Conservation (phyloP, 2,113 vertebrate genomes). For the Thymallus thymallus region DNA sequence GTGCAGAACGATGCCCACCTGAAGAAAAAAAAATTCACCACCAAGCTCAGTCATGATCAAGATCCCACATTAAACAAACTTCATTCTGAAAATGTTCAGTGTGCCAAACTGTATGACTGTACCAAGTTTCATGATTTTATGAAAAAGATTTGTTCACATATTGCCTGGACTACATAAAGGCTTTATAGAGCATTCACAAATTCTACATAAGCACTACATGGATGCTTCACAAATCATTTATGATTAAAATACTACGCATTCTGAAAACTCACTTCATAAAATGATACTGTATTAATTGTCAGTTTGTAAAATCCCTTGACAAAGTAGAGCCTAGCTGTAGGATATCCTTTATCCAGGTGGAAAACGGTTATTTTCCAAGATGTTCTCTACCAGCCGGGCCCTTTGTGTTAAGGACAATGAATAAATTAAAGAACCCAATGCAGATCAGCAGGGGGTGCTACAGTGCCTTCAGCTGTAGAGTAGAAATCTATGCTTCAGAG, state of each 20-base stretch:
- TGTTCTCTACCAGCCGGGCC: conserved; percentile 10
- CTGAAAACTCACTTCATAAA: no score
- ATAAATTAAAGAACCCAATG: conserved; percentile 20
- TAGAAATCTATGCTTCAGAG: conserved; percentile 8
- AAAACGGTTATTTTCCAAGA: neutral
- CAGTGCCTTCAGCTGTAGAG: conserved; percentile 29
- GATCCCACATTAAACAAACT: neutral
- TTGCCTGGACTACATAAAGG: no score
- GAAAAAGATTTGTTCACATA: no score
- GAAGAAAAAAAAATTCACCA: neutral
- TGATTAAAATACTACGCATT: no score
- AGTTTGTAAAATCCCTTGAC: neutral
- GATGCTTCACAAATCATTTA: no score
- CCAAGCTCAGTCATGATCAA: neutral
- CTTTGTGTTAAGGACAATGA: conserved; percentile 25
- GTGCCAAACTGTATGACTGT: no score
- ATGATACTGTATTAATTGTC: neutral
- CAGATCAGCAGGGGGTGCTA: conserved; percentile 9
- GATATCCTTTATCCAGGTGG: neutral
- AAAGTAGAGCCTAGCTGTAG: neutral
- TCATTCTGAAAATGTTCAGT: no score
- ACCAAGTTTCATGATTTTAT: no score
- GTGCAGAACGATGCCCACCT: conserved; percentile 96
- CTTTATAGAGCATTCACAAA: no score
- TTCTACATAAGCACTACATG: no score